Percentiles rank a stretch among this genome's conserved stretches.
Evolutionary conservation across 2,797 vertebrate species (phyloP).

Genomic region (Spatula clypeata): DNA sequence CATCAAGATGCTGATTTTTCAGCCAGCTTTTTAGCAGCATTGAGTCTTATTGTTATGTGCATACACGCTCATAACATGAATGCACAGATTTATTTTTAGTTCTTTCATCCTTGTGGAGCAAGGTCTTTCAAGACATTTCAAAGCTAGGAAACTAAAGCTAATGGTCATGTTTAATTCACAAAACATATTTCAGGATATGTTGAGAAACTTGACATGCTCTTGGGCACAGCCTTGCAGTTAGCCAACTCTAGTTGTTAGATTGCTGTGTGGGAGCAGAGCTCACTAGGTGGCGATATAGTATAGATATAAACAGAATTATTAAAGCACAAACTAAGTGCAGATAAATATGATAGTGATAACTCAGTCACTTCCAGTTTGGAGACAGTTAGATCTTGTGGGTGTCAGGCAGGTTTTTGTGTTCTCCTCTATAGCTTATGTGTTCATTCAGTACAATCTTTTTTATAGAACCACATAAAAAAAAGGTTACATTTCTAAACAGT

Average conservation of each 20-base stretch:
- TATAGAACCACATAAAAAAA: neutral
- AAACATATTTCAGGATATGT: neutral
- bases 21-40: neutral
- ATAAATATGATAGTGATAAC: neutral
- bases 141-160: neutral
- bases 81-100: neutral
- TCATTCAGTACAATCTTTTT: neutral
- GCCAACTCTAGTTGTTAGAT: neutral
- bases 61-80: neutral
- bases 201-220: neutral
- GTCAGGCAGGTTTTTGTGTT: neutral
- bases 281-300: slow-evolving; percentile 72
- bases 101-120: neutral
- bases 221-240: neutral
- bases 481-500: neutral
- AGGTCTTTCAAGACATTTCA: neutral
- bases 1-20: neutral
- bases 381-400: neutral
- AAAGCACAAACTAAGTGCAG: neutral
- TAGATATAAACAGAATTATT: neutral
- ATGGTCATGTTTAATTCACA: accelerated
- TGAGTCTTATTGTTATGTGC: neutral
- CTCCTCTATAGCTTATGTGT: neutral
- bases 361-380: neutral
- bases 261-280: neutral